These are phyloP conservation scores for Quiscalus mexicanus DNA, from an alignment of 2,113 vertebrate species.

Conservation along the genomic window DNA sequence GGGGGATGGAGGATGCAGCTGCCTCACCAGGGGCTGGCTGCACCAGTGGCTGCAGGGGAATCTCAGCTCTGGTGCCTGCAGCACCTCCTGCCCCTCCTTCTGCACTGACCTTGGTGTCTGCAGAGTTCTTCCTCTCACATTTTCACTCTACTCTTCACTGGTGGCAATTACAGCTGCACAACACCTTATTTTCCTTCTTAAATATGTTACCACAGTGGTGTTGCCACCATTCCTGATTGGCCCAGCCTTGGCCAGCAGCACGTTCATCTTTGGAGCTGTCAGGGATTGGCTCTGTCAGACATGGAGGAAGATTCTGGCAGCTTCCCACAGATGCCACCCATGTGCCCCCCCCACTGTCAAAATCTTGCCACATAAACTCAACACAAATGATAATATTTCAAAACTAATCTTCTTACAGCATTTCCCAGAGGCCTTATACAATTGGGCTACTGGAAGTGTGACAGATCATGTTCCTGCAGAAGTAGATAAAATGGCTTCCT, in stretches of 20 bases:
- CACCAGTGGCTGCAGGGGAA: accelerated
- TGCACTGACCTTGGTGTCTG: neutral
- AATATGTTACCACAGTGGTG: too few species aligned
- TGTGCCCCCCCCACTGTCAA: accelerated
- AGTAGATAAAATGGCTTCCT: neutral
- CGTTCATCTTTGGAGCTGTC: neutral
- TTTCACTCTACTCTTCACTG: neutral
- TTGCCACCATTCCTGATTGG: neutral
- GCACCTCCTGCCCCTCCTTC: too few species aligned
- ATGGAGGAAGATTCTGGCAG: neutral
- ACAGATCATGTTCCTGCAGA: neutral
- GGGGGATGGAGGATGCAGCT: too few species aligned
- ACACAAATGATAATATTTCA: neutral
- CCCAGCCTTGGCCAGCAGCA: neutral
- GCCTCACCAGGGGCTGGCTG: neutral
- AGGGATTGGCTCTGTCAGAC: neutral
- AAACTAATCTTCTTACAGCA: neutral
- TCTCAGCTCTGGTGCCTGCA: accelerated
- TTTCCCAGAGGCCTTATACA: neutral
- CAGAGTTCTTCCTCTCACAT: neutral
- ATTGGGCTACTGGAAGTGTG: neutral
- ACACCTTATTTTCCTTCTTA: neutral
- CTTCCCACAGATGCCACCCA: neutral
- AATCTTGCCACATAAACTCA: neutral
- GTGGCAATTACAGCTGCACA: neutral